Base-by-base conservation (phyloP, 30 jellyfish, hydroid and myxozoan genomes). In the Hydractinia symbiolongicarpus region DNA sequence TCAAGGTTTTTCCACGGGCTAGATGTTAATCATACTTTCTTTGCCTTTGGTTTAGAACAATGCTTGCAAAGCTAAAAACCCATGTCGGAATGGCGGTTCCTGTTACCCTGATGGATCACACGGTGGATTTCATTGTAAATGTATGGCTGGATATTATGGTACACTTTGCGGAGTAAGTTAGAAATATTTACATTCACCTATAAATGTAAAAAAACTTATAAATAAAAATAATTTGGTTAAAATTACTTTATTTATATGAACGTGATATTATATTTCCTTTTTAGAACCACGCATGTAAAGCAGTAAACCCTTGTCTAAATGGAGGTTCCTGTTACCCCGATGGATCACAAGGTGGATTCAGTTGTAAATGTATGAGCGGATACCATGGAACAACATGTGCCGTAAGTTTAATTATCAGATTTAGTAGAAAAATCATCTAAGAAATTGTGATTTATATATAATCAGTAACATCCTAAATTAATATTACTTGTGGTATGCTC, bases 221-320 rank as follows among this genome's bases (percentile, higher is more conserved):
- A 30, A 30, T 30, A 30, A 30, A 30, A 30, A 30, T 30, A 30
- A 30, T 30, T 30, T 30, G 44, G 44, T 30, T 30, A 30, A 30
- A 30, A 30, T 30, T 30, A 30, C 44, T 30, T 30, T 30, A 30
- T 30, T 30, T 30, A 30, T 30, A 30, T 30, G 44, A 30, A 30
- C 44, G 44, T 30, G 44, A 30, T 30, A 30, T 30, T 30, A 13
- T 64, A 6, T 64, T 64, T 64, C 8, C 19, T 64, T 44, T 13
- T 6, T 13, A 64, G 74, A 51, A 64, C 9, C 74, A 64, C 40
- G 74, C 52, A n/a, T 64, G 74, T 13, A 64, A 64, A 64, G 79
- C 86, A n/a, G 88, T 92, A 73, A 86, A 88, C 56, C 96, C 96
- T 20, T 88, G 96, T 62, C 88, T 79, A 67, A 88, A 82, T 20